Conservation (phyloP, 2,797 vertebrate species). For the Uromys caudimaculatus region DNA sequence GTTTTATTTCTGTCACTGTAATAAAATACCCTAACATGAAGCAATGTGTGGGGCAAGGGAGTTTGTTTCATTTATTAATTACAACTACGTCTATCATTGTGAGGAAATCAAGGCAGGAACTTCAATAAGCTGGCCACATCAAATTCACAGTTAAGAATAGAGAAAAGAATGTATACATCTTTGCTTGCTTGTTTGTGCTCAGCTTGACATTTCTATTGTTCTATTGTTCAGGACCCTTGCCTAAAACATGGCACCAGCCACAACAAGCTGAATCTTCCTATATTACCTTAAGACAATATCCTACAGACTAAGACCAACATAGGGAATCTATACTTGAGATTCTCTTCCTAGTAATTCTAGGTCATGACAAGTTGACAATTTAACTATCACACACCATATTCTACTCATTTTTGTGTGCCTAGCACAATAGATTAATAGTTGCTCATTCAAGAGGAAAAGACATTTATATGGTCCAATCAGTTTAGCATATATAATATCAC, state of each 20-base stretch:
- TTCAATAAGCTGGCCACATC: not conserved
- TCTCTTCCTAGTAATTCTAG: not conserved
- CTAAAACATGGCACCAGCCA: not conserved
- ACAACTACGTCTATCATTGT: not conserved
- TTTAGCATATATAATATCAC: constrained; percentile 2
- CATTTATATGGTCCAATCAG: constrained; percentile 2
- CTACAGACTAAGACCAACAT: not conserved
- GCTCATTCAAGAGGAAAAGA: not conserved
- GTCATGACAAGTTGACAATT: not conserved
- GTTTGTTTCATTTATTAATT: not conserved
- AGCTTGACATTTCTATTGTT: not conserved
- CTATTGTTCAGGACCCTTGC: not conserved
- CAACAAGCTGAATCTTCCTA: not conserved
- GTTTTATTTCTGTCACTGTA: not conserved
- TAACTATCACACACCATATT: not conserved
- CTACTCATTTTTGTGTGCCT: constrained; percentile 28
- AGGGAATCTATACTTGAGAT: not conserved
- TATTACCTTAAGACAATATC: not conserved
- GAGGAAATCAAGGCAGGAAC: not conserved
- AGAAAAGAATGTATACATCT: not conserved
- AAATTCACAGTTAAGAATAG: not conserved
- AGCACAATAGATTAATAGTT: constrained; percentile 23
- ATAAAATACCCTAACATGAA: not conserved
- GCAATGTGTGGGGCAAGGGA: not conserved
- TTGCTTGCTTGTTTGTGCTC: not conserved